phyloP scores from a whole-genome alignment of 2,888 invertebrate species.

The Omphaloscelis lunosa region DNA sequence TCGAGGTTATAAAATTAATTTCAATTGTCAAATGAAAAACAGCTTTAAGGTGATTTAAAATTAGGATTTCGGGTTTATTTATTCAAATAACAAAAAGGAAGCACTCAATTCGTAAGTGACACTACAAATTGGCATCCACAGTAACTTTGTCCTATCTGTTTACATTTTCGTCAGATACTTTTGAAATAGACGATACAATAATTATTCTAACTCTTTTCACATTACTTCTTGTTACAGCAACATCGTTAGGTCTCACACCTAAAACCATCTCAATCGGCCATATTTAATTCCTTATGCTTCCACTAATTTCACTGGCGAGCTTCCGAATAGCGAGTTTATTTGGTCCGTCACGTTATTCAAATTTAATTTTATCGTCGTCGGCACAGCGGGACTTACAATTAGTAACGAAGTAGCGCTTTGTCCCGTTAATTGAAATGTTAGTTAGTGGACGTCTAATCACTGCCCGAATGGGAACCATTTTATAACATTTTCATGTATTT shows the following conservation, averaged over 20 bases:
- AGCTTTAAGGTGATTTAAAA: no score
- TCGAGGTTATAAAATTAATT: no score
- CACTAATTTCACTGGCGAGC: constrained; percentile 5
- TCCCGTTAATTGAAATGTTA: constrained; percentile 57
- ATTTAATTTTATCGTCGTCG: constrained; percentile 47
- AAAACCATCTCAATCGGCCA: not conserved
- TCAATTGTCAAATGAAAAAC: no score
- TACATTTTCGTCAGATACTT: no score
- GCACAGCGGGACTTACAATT: constrained; percentile 40
- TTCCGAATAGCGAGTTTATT: constrained; percentile 40
- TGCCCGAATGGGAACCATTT: constrained; percentile 2
- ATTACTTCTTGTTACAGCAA: not conserved
- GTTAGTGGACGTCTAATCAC: constrained; percentile 40
- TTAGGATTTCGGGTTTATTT: no score
- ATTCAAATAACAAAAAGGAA: no score
- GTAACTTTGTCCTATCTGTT: no score
- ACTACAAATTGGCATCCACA: no score
- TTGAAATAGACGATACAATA: not conserved
- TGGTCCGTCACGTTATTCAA: constrained; percentile 51
- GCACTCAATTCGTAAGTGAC: no score
- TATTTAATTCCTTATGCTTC: constrained; percentile 20
- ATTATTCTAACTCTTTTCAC: not conserved
- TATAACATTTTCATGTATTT: constrained; percentile 4
- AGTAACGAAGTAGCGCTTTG: constrained; percentile 53
- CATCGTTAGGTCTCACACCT: not conserved